phyloP scores from a whole-genome alignment of 2,113 vertebrate species.

The Corydoras maculifer region DNA sequence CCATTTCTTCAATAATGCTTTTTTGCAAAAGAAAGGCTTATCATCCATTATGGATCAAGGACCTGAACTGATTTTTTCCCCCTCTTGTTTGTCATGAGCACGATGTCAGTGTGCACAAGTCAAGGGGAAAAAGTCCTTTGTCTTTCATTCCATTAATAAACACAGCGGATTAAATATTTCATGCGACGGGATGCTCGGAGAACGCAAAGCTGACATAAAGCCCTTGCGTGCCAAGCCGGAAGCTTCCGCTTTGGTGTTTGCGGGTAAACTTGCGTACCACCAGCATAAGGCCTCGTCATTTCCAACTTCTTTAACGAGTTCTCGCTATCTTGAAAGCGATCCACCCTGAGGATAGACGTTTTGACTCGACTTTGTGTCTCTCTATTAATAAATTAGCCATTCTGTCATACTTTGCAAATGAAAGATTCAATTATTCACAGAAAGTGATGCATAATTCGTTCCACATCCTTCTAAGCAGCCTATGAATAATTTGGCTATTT shows the following conservation, averaged over 20 bases:
- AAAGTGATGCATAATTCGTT: slow-evolving; percentile 69
- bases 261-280: slow-evolving; percentile 57
- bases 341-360: slow-evolving; percentile 65
- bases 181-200: slow-evolving; percentile 60
- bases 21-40: slow-evolving; percentile 57
- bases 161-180: slow-evolving; percentile 71
- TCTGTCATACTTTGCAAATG: slow-evolving; percentile 68
- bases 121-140: slow-evolving; percentile 72
- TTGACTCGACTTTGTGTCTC: slow-evolving; percentile 68
- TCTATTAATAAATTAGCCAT: slow-evolving; percentile 74
- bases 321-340: slow-evolving; percentile 66
- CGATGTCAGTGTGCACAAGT: slow-evolving; percentile 71
- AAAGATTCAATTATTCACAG: slow-evolving; percentile 72
- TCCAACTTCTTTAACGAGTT: slow-evolving; percentile 69
- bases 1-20: slow-evolving; percentile 65
- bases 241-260: slow-evolving; percentile 59
- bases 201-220: slow-evolving; percentile 48
- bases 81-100: slow-evolving; percentile 69
- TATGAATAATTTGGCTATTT: slow-evolving; percentile 68
- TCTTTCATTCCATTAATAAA: slow-evolving; percentile 72
- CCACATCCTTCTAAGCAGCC: slow-evolving; percentile 64
- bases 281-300: slow-evolving; percentile 51
- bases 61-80: slow-evolving; percentile 37
- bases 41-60: slow-evolving; percentile 74
- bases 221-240: not conserved